Conservation (phyloP, 2,888 invertebrate genomes). For the Ectemnius continuus region DNA sequence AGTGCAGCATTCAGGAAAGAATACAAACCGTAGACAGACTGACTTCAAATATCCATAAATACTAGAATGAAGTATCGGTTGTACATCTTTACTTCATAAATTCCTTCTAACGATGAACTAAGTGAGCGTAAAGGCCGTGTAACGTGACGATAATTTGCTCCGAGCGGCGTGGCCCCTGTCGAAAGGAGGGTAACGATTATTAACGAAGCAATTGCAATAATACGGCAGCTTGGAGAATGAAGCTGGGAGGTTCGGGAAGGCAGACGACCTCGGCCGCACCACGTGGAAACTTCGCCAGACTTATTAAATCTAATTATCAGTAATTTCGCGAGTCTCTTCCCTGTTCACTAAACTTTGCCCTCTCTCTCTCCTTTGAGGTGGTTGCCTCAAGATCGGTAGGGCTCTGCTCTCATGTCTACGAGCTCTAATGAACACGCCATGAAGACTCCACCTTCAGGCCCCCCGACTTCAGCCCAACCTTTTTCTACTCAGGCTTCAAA, state of each 20-base stretch:
- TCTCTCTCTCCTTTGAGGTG: conserved; percentile 20
- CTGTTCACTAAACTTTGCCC: conserved; percentile 19
- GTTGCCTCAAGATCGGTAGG: conserved; percentile 21
- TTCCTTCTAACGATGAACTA: no score
- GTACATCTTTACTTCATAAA: no score
- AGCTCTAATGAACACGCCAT: no score
- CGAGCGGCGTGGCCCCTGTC: neutral
- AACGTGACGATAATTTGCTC: no score
- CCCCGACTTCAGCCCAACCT: no score
- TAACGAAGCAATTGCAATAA: conserved; percentile 31
- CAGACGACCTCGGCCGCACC: conserved; percentile 8
- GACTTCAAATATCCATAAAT: no score
- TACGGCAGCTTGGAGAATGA: conserved; percentile 24
- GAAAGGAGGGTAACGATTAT: conserved; percentile 6
- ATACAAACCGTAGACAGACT: no score
- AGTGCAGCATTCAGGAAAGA: no score
- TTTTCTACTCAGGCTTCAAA: no score
- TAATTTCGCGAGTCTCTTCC: conserved; percentile 33
- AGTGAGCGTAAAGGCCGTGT: no score
- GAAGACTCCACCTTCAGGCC: no score
- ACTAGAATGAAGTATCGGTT: no score
- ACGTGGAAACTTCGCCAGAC: conserved; percentile 36
- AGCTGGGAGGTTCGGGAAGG: neutral
- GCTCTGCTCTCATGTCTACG: conserved; percentile 13
- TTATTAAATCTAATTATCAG: conserved; percentile 49